phyloP scores from a whole-genome alignment of 2,113 vertebrate species.

The Corythaeola cristata region DNA sequence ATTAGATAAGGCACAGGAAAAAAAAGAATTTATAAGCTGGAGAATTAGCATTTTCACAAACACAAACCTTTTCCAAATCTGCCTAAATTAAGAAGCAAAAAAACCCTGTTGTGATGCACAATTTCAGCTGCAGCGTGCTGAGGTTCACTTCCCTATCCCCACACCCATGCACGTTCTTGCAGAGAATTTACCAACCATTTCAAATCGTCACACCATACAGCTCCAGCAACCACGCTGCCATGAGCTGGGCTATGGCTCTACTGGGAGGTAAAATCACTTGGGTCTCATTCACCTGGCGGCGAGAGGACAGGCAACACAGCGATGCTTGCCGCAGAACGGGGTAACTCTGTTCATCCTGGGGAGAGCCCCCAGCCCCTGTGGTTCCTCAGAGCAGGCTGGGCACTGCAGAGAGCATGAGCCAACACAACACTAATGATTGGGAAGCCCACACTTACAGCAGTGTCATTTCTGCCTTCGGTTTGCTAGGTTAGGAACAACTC shows the following conservation, averaged over 20 bases:
- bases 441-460: accelerated
- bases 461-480: background rate
- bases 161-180: background rate
- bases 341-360: background rate
- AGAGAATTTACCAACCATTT: background rate
- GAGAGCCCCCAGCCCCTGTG: background rate
- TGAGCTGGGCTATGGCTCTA: background rate
- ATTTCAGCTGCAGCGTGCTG: background rate
- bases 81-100: background rate
- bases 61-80: background rate
- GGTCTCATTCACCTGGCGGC: background rate
- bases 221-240: accelerated
- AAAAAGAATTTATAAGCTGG: background rate
- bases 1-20: background rate
- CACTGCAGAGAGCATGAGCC: background rate
- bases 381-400: background rate
- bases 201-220: background rate
- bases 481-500: background rate
- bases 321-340: background rate
- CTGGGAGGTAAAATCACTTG: background rate
- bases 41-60: background rate
- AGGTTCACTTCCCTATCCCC: background rate
- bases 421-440: background rate
- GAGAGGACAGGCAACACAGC: background rate
- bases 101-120: accelerated